These are phyloP conservation scores for Rhamnusium bicolor DNA, from an alignment of 2,888 invertebrate species.

Conservation along the genomic window DNA sequence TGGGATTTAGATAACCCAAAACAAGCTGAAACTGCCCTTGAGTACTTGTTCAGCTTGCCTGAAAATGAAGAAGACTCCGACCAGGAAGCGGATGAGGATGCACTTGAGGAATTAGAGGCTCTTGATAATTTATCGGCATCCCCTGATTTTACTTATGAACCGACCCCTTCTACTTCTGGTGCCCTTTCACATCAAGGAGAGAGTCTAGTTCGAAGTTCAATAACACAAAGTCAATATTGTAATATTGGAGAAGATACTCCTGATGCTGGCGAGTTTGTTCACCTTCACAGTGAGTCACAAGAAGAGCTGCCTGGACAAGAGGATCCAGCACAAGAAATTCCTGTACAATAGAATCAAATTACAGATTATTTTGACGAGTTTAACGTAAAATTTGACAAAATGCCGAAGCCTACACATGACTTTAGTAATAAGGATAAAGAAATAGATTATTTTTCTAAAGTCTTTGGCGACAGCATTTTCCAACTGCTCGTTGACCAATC, in stretches of 20 bases:
- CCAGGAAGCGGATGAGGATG: background rate
- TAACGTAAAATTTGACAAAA: background rate
- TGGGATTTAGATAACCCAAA: background rate
- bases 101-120: background rate
- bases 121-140: background rate
- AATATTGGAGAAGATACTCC: too few relatives aligned
- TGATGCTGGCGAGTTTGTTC: too few relatives aligned
- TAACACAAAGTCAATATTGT: too few relatives aligned
- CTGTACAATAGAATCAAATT: too few relatives aligned
- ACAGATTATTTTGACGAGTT: background rate
- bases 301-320: too few relatives aligned
- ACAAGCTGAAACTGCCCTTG: background rate
- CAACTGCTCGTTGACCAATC: background rate
- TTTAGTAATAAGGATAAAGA: background rate
- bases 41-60: background rate
- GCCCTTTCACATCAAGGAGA: too few relatives aligned
- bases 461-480: background rate
- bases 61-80: background rate
- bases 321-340: too few relatives aligned
- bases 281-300: too few relatives aligned
- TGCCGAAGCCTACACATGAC: background rate
- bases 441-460: background rate
- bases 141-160: background rate
- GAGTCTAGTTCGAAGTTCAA: too few relatives aligned
- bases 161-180: too few relatives aligned